Conservation (phyloP, 2,797 vertebrate genomes). For the Sebastes cheni region DNA sequence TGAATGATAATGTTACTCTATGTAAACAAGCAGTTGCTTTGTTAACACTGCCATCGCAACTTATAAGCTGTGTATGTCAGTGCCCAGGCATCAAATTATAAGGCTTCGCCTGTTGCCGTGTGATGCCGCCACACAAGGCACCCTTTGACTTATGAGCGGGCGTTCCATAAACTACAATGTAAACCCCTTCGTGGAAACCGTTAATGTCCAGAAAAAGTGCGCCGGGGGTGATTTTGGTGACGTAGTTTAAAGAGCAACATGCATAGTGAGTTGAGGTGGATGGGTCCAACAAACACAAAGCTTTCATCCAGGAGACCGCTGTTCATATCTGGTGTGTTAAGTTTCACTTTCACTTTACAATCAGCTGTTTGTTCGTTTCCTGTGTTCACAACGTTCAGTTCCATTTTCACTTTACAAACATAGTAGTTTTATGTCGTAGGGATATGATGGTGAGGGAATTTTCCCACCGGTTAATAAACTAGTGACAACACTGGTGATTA, state of each 20-base stretch:
- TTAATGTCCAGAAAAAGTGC: fast-evolving
- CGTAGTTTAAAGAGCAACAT: not conserved
- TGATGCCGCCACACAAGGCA: not conserved
- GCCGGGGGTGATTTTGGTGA: not conserved
- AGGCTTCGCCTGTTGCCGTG: not conserved
- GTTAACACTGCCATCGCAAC: not conserved
- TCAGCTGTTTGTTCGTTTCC: not conserved
- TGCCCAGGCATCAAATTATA: not conserved
- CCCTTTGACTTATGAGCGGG: not conserved
- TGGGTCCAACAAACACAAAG: not conserved
- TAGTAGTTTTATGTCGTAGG: not conserved
- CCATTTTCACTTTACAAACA: not conserved
- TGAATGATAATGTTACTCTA: not conserved
- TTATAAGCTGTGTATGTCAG: not conserved
- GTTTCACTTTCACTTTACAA: not conserved
- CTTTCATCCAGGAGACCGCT: not conserved
- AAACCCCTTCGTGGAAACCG: not conserved
- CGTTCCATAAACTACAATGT: not conserved
- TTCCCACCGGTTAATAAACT: no score
- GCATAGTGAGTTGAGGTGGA: not conserved
- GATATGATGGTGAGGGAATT: no score
- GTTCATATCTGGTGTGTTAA: not conserved
- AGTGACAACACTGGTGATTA: no score
- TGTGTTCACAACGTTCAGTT: not conserved
- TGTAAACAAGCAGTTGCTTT: not conserved